phyloP scores from a whole-genome alignment of 37 sponge, comb jelly and placozoan species.

The Geodia barretti region DNA sequence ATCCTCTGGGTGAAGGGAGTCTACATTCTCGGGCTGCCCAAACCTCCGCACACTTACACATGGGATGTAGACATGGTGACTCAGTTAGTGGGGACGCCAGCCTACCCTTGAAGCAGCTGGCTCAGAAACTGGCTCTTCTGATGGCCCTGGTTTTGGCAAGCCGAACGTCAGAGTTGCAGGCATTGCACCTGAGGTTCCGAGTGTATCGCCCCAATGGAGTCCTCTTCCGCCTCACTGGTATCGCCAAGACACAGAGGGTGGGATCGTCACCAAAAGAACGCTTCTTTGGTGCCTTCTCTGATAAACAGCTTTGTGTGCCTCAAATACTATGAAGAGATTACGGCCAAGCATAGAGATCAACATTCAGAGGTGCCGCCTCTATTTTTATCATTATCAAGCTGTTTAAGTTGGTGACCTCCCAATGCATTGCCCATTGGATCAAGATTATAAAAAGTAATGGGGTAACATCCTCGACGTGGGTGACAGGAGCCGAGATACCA shows the following conservation, averaged over 20 bases:
- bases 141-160: not conserved
- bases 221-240: not conserved
- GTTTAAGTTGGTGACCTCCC: slow-evolving; percentile 1
- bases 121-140: not conserved
- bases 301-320: too few relatives aligned
- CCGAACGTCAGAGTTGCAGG: not conserved
- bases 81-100: not conserved
- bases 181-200: not conserved
- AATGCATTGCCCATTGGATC: slow-evolving; percentile 30
- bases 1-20: not conserved
- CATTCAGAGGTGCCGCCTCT: not conserved
- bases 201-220: not conserved
- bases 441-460: too few relatives aligned
- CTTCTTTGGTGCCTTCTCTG: too few relatives aligned
- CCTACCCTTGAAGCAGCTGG: not conserved
- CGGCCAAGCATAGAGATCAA: not conserved
- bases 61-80: not conserved
- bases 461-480: too few relatives aligned
- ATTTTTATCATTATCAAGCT: not conserved
- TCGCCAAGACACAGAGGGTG: not conserved
- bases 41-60: not conserved
- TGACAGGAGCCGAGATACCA: too few relatives aligned
- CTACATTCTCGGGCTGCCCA: not conserved
- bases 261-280: too few relatives aligned
- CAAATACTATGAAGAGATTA: not conserved